phyloP scores from a whole-genome alignment of 2,888 invertebrate genomes.

The Deilephila porcellus region DNA sequence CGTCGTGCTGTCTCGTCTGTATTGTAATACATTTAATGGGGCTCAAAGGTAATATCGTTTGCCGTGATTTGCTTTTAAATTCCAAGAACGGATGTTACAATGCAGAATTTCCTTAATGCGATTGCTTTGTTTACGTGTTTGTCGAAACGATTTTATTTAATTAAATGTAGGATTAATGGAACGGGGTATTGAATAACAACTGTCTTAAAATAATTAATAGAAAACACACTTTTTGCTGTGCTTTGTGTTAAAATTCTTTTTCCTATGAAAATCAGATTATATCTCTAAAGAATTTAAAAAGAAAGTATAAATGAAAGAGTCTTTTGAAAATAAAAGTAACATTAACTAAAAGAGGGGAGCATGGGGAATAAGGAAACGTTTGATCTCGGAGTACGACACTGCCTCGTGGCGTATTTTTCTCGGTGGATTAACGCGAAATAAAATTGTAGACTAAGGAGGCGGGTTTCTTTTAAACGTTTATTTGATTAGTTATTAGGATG shows the following conservation, averaged over 20 bases:
- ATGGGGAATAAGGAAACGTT: conserved; percentile 1
- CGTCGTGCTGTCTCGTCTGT: conserved; percentile 19
- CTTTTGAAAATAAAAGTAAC: not conserved
- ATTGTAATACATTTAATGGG: not conserved
- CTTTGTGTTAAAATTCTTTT: not conserved
- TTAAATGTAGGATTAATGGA: no score
- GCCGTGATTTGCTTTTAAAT: conserved; percentile 5
- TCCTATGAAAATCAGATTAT: not conserved
- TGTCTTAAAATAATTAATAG: no score
- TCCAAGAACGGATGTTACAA: no score
- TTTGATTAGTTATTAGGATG: conserved; percentile 39
- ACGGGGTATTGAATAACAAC: no score
- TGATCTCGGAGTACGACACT: conserved; percentile 10
- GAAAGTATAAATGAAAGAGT: not conserved
- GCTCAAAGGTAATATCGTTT: not conserved
- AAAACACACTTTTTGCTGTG: not conserved
- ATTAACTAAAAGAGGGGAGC: conserved; percentile 14
- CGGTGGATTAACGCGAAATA: conserved; percentile 27
- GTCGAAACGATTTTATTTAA: no score
- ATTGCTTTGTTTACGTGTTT: no score
- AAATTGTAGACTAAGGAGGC: conserved; percentile 18
- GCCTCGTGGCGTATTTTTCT: conserved; percentile 16
- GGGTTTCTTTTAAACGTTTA: conserved; percentile 30
- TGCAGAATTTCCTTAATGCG: no score
- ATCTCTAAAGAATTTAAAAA: not conserved